Percentiles rank a stretch among this genome's conserved stretches.
These are phyloP conservation scores for Sminthurinus signatus DNA, from an alignment of 1,140 invertebrate genomes.

Conservation along the genomic window DNA sequence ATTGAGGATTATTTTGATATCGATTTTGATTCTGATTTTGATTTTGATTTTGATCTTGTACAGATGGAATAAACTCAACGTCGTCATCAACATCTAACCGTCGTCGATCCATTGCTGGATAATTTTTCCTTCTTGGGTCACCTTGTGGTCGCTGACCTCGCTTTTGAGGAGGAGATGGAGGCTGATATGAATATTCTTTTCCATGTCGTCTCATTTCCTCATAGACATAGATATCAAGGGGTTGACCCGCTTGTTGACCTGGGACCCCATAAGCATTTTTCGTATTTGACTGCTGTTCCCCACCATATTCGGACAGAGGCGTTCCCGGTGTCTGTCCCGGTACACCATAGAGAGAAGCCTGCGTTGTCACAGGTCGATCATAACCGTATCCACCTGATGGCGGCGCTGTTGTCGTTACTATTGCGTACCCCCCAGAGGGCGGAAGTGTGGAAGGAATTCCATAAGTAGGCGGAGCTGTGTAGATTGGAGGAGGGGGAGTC, in stretches of 20 bases:
- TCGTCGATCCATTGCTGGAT: too few relatives aligned
- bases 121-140: too few relatives aligned
- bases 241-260: not conserved
- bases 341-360: not conserved
- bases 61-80: too few relatives aligned
- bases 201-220: too few relatives aligned
- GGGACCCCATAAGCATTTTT: slow-evolving; percentile 1
- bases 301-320: not conserved
- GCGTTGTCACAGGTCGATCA: not conserved
- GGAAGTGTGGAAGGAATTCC: not conserved
- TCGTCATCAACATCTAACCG: not conserved
- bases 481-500: not conserved
- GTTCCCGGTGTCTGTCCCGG: not conserved
- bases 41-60: too few relatives aligned
- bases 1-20: too few relatives aligned
- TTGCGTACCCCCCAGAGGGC: not conserved
- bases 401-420: not conserved
- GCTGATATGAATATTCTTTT: too few relatives aligned
- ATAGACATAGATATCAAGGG: too few relatives aligned
- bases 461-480: not conserved
- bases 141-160: too few relatives aligned
- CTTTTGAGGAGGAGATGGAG: too few relatives aligned
- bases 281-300: not conserved
- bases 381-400: not conserved
- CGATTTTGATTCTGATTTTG: too few relatives aligned